Conservation (phyloP, 2,797 vertebrate genomes). For the Gallinago solitaria region DNA sequence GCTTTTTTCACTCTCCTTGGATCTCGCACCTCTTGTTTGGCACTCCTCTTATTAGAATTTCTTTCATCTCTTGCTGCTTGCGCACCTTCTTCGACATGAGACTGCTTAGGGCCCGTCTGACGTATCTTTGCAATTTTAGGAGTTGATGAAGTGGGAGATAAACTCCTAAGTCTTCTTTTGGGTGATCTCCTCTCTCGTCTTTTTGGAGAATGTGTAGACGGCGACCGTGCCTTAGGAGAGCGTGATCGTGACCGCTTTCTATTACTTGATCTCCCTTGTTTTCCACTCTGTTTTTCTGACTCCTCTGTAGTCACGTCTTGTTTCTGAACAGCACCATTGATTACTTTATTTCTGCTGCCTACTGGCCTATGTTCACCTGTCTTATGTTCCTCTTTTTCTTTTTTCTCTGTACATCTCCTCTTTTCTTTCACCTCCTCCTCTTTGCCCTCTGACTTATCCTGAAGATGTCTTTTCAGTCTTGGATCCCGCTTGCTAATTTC, state of each 20-base stretch:
- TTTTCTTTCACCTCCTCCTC: conserved; percentile 90
- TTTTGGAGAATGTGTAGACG: conserved; percentile 87
- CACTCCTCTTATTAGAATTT: conserved; percentile 81
- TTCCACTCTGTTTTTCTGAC: conserved; percentile 81
- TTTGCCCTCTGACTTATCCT: conserved; percentile 85
- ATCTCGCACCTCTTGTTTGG: conserved; percentile 81
- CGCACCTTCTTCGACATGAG: conserved; percentile 80
- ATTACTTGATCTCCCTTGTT: conserved; percentile 84
- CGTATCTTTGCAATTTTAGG: conserved; percentile 85
- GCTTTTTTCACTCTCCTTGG: conserved; percentile 86
- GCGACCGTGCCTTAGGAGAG: conserved; percentile 82
- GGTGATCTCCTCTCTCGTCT: conserved; percentile 91
- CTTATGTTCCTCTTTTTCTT: conserved; percentile 88
- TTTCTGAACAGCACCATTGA: conserved; percentile 87
- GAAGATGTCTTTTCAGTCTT: conserved; percentile 86
- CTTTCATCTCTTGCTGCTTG: conserved; percentile 86
- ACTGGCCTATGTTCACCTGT: conserved; percentile 76
- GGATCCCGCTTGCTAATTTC: conserved; percentile 91
- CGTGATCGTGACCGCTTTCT: conserved; percentile 90
- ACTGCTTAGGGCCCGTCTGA: conserved; percentile 77
- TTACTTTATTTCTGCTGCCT: conserved; percentile 83
- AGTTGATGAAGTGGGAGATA: conserved; percentile 81
- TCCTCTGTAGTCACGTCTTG: conserved; percentile 80
- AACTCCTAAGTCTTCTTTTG: conserved; percentile 87
- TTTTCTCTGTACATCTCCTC: conserved; percentile 86